A percentile compares a stretch with the other conserved stretches of the same genome.
phyloP scores from a whole-genome alignment of 2,113 vertebrate genomes.

The Nothocercus nigrocapillus region DNA sequence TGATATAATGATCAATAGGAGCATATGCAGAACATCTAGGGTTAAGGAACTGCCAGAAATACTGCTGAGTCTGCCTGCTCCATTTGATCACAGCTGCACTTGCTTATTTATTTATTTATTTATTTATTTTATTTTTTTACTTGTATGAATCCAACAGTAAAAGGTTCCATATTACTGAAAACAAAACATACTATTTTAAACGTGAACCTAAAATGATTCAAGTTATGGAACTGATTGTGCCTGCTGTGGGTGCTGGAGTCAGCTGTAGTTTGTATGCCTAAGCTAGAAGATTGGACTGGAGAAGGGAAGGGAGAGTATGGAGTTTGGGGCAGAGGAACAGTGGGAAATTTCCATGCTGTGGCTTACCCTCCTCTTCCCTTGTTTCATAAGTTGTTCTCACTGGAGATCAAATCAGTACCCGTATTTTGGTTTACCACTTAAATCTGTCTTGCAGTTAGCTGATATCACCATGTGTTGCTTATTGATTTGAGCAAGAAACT shows the following conservation, averaged over 20 bases:
- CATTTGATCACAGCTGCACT: neutral
- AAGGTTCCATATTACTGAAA: conserved; percentile 28
- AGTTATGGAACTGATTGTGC: neutral
- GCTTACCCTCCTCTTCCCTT: neutral
- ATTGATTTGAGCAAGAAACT: neutral
- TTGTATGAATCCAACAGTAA: neutral
- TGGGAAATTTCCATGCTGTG: neutral
- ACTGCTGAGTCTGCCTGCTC: neutral
- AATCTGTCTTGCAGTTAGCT: neutral
- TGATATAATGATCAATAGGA: accelerated
- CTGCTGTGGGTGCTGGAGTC: neutral
- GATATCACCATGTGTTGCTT: neutral
- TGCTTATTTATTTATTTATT: neutral
- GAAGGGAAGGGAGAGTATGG: neutral
- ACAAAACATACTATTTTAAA: conserved; percentile 1
- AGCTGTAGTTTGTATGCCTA: neutral
- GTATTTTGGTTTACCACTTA: neutral
- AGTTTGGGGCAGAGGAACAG: accelerated
- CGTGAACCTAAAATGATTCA: neutral
- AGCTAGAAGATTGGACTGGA: neutral
- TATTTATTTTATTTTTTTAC: neutral
- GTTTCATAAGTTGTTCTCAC: neutral
- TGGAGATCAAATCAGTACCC: neutral
- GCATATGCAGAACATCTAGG: accelerated
- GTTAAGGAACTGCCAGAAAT: neutral